phyloP scores from a whole-genome alignment of 2,113 vertebrate species.

The Nothocercus nigrocapillus region DNA sequence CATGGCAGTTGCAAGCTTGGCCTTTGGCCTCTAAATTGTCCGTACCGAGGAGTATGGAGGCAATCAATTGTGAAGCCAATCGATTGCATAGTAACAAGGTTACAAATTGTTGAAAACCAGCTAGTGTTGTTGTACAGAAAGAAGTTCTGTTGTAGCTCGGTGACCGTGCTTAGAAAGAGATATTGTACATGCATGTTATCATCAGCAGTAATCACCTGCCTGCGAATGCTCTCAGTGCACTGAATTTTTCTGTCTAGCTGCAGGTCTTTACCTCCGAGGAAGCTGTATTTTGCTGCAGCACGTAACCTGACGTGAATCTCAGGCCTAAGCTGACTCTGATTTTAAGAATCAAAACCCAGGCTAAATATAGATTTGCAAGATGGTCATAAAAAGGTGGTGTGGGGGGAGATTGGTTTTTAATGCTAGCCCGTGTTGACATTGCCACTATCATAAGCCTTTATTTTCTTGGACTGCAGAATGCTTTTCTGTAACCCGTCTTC shows the following conservation, averaged over 20 bases:
- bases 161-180: background rate
- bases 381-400: background rate
- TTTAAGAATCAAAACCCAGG: background rate
- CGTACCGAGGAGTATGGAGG: background rate
- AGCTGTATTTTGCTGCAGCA: background rate
- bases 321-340: background rate
- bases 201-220: background rate
- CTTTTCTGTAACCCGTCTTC: background rate
- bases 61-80: background rate
- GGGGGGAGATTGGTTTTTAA: background rate
- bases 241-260: constrained; percentile 1
- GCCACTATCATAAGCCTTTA: background rate
- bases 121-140: background rate
- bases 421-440: background rate
- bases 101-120: constrained; percentile 6
- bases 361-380: background rate
- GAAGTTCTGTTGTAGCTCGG: background rate
- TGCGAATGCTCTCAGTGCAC: background rate
- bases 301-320: background rate
- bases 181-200: background rate
- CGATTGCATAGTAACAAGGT: background rate
- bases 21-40: background rate
- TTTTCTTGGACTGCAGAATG: background rate
- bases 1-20: background rate
- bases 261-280: background rate